Evolutionary conservation across 2,797 vertebrate genomes (phyloP), one percentile per base, ranked within the genome.

Genomic region (Cottoperca gobio): DNA sequence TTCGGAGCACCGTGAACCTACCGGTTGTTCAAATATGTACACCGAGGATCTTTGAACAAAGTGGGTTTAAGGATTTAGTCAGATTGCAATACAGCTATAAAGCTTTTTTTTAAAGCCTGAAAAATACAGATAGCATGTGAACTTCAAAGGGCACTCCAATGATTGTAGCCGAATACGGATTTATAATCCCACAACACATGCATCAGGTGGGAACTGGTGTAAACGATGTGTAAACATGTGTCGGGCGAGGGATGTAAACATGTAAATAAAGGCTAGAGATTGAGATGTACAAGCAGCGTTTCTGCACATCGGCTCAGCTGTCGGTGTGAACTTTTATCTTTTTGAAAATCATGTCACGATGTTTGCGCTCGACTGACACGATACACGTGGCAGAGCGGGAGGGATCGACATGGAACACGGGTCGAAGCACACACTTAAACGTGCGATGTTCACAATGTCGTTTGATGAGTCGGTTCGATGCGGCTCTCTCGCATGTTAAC

Each of bases 291-390:
- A 45, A 52, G 61, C 12, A 17, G 24, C 7, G 46, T 63, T 69
- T 53, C 62, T 61, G 49, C 8, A 14, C 19, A 11, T 37, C 14
- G 70, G 17, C 60, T 52, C 23, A 19, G 48, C 35, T 16, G 26
- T 54, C 55, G 64, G 49, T 0, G 35, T 21, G 8, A 63, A 65
- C 26, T 37, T 52, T 67, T 1, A 21, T 69, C 57, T 58, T 53
- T n/a, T 28, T 43, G 7, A 52, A 74, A 73, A 37, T 58, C 63
- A 59, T 5, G 53, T 59, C 58, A 39, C 31, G 40, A 53, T 50
- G 45, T 70, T 80, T 76, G 46, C 66, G 49, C 67, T 70, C 3
- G 46, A 35, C 78, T 17, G 53, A 60, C 60, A 33, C n/a, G n/a
- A 5, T 23, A 70, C 33, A 21, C 26, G 3, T 6, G 39, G 59